Base-by-base conservation (phyloP, 2,797 vertebrate species). In the Hippocampus kuda region DNA sequence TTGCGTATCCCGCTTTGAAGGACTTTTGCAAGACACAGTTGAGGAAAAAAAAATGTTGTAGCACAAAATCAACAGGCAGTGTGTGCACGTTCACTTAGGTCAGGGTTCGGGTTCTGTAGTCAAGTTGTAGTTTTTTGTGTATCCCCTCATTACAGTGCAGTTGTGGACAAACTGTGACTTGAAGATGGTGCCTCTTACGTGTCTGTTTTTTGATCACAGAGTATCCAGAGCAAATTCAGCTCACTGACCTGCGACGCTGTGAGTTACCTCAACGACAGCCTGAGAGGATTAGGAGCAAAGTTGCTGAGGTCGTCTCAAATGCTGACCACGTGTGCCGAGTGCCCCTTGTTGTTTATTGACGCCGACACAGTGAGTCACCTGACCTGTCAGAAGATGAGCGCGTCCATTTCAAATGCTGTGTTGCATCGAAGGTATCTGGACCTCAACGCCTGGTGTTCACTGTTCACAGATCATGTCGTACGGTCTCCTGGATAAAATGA, bases 401-500 rank as follows among this genome's bases (percentile, higher is more conserved):
- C 15, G 2, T 48, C 46, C 16, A 0, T 48, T 48, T 18, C 16
- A 4, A 18, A 48, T 18, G 18, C 34, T 5, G 34, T 34, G 5
- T 34, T 34, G 34, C 16, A 16, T 16, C 30, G 12, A 5, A 16
- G 56, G 27, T 30, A 18, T 1, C 11, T 26, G 24, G n/a, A 46
- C 4, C 15, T 1, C 18, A 48, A 65, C 63, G 12, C 24, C 42
- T 26, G 44, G 66, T 67, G 69, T 78, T 61, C 68, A 26, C 79
- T 68, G 68, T 78, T 61, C 68, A 24, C 79, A 99, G 97, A 93
- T 99, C 56, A 91, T 97, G 61, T 96, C 94, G 30, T 94, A 93
- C 76, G 96, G 96, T 66, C 93, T 99, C 73, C 90, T 99, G 79
- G 96, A 99, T 74, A 99, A 98, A 84, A 92, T 99, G 82, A 99